Evolutionary conservation across 1,140 invertebrate species (phyloP).

Genomic region (Ladona fulva): DNA sequence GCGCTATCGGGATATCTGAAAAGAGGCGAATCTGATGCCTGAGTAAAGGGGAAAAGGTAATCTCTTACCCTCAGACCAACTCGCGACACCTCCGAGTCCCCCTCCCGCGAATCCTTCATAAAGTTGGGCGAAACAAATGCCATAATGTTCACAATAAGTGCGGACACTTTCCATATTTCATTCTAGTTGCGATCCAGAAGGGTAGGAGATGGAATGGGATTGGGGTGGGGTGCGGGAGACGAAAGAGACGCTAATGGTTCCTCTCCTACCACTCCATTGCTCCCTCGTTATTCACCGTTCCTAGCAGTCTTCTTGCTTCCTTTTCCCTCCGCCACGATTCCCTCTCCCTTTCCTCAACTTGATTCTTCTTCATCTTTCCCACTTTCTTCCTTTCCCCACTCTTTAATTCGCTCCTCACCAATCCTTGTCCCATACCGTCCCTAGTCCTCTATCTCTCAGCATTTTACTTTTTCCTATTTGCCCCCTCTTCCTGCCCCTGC

Average conservation of each 20-base stretch:
- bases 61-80: not conserved
- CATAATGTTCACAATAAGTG: slow-evolving; percentile 24
- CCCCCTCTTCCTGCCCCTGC: not conserved
- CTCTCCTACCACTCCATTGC: slow-evolving; percentile 15
- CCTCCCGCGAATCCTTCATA: slow-evolving; percentile 17
- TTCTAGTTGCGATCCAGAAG: slow-evolving; percentile 13
- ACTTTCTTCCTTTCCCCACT: not conserved
- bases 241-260: slow-evolving; percentile 18
- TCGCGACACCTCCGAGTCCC: not conserved
- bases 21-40: no score
- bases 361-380: no score
- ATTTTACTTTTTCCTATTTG: not conserved
- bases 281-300: not conserved
- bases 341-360: not conserved
- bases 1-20: no score
- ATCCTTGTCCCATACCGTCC: no score
- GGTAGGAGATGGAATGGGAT: not conserved
- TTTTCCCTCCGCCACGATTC: not conserved
- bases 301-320: not conserved
- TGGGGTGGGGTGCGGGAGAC: slow-evolving; percentile 11
- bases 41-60: no score
- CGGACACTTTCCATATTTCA: slow-evolving; percentile 25
- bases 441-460: no score
- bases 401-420: not conserved
- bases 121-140: slow-evolving; percentile 18